phyloP scores from a whole-genome alignment of 2,797 vertebrate species.

The Lophotriccus pileatus region DNA sequence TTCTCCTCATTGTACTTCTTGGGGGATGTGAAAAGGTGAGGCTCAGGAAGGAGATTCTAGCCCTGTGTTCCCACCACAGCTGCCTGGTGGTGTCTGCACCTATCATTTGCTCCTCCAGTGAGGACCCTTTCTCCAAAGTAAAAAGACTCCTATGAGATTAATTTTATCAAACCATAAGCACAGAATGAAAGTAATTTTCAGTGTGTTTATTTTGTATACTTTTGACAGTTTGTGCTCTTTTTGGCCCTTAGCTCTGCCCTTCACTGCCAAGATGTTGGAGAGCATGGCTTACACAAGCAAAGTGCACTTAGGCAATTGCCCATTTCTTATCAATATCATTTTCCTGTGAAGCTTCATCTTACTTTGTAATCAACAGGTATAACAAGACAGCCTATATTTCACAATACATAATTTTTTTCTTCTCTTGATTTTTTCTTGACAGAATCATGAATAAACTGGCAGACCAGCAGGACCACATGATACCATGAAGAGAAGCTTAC shows the following conservation, averaged over 20 bases:
- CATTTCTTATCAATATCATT: background rate
- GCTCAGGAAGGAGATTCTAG: background rate
- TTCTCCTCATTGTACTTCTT: background rate
- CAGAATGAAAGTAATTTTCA: background rate
- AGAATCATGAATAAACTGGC: conserved; percentile 99
- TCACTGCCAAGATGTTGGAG: background rate
- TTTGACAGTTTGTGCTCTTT: background rate
- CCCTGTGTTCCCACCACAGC: background rate
- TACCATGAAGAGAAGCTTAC: conserved; percentile 99
- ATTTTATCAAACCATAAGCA: background rate
- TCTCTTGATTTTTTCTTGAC: conserved; percentile 69
- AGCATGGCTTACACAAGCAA: background rate
- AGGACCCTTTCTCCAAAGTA: background rate
- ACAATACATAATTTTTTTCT: background rate
- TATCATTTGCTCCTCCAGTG: background rate
- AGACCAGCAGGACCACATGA: conserved; percentile 95
- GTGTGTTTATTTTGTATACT: background rate
- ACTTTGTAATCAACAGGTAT: background rate
- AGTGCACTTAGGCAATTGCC: background rate
- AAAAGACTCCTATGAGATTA: background rate
- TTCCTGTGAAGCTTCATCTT: background rate
- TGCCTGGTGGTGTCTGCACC: background rate
- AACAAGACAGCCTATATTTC: background rate
- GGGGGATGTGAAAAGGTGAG: background rate
- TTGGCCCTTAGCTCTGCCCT: background rate